phyloP scores from a whole-genome alignment of 2,888 invertebrate genomes.

The Ariolimax columbianus region DNA sequence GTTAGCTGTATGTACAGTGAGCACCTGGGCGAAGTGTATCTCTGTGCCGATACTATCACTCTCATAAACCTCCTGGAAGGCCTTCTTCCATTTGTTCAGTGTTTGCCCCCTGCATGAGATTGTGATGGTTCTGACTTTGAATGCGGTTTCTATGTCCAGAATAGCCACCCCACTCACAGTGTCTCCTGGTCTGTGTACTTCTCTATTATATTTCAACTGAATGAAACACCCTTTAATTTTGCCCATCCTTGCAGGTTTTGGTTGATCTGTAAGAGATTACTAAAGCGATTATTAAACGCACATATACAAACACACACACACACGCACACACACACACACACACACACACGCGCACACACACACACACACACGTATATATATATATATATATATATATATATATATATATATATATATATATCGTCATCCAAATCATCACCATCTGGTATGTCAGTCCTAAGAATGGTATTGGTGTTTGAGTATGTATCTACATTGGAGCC shows the following conservation, averaged over 20 bases:
- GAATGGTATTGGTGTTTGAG: too few relatives aligned
- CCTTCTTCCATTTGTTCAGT: conserved; percentile 60
- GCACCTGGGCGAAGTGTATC: conserved; percentile 46
- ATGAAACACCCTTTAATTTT: conserved; percentile 47
- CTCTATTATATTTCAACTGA: conserved; percentile 50
- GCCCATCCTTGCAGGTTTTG: conserved; percentile 44
- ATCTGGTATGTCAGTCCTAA: too few relatives aligned
- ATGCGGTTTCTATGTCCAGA: conserved; percentile 55
- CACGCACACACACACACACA: too few relatives aligned
- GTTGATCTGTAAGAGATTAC: too few relatives aligned
- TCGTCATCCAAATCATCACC: too few relatives aligned
- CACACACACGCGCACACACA: too few relatives aligned
- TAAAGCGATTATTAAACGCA: too few relatives aligned
- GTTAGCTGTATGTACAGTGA: conserved; percentile 53
- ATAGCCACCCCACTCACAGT: conserved; percentile 56
- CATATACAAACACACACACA: too few relatives aligned
- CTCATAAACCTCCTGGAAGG: conserved; percentile 20
- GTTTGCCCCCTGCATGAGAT: conserved; percentile 58
- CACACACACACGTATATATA: too few relatives aligned
- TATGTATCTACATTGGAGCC: too few relatives aligned
- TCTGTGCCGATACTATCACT: conserved; percentile 38
- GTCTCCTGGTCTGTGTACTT: conserved; percentile 61
- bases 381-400: too few relatives aligned
- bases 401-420: too few relatives aligned
- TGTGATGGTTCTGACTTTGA: conserved; percentile 57